Evolutionary conservation across 2,113 vertebrate genomes (phyloP), one percentile per base, ranked within the genome.

Genomic region (Carlito syrichta): DNA sequence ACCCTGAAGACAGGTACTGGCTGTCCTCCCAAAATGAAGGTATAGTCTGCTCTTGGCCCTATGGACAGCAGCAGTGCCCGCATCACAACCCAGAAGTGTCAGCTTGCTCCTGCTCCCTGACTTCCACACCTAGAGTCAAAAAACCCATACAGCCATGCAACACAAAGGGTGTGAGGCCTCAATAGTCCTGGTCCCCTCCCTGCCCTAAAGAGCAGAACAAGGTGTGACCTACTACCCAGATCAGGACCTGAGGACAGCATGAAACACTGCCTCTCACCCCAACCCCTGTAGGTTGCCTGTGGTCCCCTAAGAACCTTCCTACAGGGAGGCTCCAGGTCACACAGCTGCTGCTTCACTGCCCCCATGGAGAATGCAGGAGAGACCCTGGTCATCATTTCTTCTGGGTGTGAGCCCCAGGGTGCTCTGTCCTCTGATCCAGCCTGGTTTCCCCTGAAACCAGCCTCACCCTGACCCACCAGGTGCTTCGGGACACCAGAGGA

Each of bases 61-160:
- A 10, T 2, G 1, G 56, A 19, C 12, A 22, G 11, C 0, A 5
- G 13, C 23, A 35, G 3, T 0, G 27, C 5, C 8, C 48, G 93
- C 27, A 0, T 17, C 2, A 23, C 6, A 12, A 38, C 0, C 0
- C 13, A n/a, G 40, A 22, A 38, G 32, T 20, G 17, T 30, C 27
- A 63, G 62, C 30, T 16, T 1, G 13, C 2, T 32, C 32, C 32
- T 63, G 62, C 32, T 32, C 13, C 2, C 32, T 16, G 66, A 30
- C 25, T 27, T 63, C 60, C 30, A 32, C 60, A 14, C 25, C 60
- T 27, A 63, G 66, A 32, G 32, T 6, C 2, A 2, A 32, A 63
- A 63, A 63, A n/a, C n/a, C n/a, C n/a, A n/a, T n/a, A n/a, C n/a
- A n/a, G n/a, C n/a, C n/a, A n/a, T n/a, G n/a, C n/a, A n/a, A n/a